A percentile compares a stretch with the other conserved stretches of the same genome.
Conservation (phyloP, 2,888 invertebrate genomes). For the Cephus nigrinus region DNA sequence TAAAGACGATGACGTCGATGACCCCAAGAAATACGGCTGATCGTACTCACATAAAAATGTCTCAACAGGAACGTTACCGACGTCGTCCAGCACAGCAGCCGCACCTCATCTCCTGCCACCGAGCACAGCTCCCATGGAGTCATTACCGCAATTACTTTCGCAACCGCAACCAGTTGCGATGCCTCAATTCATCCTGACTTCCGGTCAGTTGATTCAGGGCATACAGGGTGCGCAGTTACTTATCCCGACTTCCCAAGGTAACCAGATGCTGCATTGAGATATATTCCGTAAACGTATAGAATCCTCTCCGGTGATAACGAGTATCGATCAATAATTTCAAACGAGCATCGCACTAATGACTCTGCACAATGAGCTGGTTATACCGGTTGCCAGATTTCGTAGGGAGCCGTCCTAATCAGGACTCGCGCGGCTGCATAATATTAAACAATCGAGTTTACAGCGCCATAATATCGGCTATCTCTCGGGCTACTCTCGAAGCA, state of each 20-base stretch:
- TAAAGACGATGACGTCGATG: background rate
- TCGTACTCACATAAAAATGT: background rate
- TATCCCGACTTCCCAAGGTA: slow-evolving; percentile 96
- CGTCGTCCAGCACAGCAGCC: slow-evolving; percentile 62
- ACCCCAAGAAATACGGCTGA: background rate
- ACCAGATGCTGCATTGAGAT: background rate
- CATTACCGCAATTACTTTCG: slow-evolving; percentile 71
- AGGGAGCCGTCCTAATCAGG: slow-evolving; percentile 45
- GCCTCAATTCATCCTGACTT: slow-evolving; percentile 92
- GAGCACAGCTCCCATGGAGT: slow-evolving; percentile 69
- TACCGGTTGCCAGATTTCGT: background rate
- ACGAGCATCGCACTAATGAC: background rate
- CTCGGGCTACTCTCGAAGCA: slow-evolving; percentile 9
- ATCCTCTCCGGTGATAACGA: background rate
- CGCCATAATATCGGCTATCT: slow-evolving; percentile 60
- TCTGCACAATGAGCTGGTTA: background rate
- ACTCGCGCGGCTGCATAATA: slow-evolving; percentile 58
- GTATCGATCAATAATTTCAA: background rate
- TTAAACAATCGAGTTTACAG: slow-evolving; percentile 60
- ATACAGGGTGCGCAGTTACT: slow-evolving; percentile 94
- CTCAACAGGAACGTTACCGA: slow-evolving; percentile 57
- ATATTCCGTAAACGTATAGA: background rate
- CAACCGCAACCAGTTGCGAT: slow-evolving; percentile 77
- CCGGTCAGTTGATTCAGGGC: slow-evolving; percentile 91
- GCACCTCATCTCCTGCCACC: slow-evolving; percentile 58